Conservation (phyloP, 2,888 invertebrate species). For the Campoletis raptor region DNA sequence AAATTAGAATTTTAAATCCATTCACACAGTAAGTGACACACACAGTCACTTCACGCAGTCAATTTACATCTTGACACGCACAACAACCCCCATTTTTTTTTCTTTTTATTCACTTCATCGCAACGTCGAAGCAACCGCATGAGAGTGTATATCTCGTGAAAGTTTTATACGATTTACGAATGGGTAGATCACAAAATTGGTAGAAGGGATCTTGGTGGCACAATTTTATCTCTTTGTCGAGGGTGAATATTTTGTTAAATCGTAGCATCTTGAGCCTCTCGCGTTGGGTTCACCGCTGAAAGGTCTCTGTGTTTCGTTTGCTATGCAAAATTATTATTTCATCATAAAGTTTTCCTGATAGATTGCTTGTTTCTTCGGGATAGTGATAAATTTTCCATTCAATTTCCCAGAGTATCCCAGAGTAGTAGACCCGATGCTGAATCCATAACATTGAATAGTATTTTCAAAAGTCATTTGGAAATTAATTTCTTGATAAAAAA, state of each 20-base stretch:
- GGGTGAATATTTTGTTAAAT: slow-evolving; percentile 45
- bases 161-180: slow-evolving; percentile 45
- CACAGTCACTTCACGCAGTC: no score
- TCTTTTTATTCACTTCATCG: neutral
- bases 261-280: slow-evolving; percentile 28
- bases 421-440: no score
- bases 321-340: slow-evolving; percentile 60
- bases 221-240: slow-evolving; percentile 33
- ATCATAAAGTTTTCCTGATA: slow-evolving; percentile 34
- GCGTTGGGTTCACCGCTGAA: neutral
- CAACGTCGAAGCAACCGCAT: slow-evolving; percentile 9
- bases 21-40: neutral
- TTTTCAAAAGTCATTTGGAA: neutral
- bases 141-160: slow-evolving; percentile 30
- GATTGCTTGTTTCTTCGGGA: slow-evolving; percentile 27
- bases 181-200: slow-evolving; percentile 40
- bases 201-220: slow-evolving; percentile 40
- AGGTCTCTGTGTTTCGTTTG: slow-evolving; percentile 38
- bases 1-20: neutral
- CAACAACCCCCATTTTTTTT: slow-evolving; percentile 1
- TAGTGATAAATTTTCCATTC: slow-evolving; percentile 35
- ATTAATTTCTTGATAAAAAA: neutral
- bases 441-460: neutral
- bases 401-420: neutral
- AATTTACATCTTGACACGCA: slow-evolving; percentile 5